phyloP scores from a whole-genome alignment of 2,113 vertebrate species.

The Tricholaema leucomelas region DNA sequence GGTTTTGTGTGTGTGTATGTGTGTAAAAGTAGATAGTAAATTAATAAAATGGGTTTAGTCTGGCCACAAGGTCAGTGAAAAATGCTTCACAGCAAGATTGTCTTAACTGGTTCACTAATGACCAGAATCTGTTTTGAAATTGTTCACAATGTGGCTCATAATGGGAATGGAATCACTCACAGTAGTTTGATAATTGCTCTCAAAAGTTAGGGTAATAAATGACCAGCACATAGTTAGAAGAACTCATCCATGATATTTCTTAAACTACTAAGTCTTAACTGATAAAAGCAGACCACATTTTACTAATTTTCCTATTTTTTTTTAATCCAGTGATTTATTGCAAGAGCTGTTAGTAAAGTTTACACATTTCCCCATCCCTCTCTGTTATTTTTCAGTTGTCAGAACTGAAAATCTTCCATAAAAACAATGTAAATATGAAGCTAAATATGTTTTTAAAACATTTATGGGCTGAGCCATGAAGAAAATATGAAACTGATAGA shows the following conservation, averaged over 20 bases:
- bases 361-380: not conserved
- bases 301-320: not conserved
- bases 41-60: not conserved
- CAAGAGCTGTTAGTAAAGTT: not conserved
- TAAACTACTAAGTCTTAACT: not conserved
- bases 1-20: too few species aligned
- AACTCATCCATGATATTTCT: not conserved
- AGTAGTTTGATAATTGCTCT: not conserved
- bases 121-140: not conserved
- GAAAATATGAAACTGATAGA: not conserved
- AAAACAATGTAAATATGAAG: not conserved
- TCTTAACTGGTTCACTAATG: not conserved
- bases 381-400: not conserved
- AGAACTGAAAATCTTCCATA: not conserved
- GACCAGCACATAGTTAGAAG: not conserved
- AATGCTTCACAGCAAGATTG: not conserved
- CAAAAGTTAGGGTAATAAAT: not conserved
- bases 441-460: not conserved
- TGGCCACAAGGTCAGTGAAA: not conserved
- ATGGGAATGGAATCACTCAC: not conserved
- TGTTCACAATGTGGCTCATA: not conserved
- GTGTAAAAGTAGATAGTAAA: not conserved
- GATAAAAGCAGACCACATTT: not conserved
- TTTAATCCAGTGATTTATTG: not conserved
- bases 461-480: not conserved